Conservation (phyloP, 2,888 invertebrate species). For the Elegia similella region DNA sequence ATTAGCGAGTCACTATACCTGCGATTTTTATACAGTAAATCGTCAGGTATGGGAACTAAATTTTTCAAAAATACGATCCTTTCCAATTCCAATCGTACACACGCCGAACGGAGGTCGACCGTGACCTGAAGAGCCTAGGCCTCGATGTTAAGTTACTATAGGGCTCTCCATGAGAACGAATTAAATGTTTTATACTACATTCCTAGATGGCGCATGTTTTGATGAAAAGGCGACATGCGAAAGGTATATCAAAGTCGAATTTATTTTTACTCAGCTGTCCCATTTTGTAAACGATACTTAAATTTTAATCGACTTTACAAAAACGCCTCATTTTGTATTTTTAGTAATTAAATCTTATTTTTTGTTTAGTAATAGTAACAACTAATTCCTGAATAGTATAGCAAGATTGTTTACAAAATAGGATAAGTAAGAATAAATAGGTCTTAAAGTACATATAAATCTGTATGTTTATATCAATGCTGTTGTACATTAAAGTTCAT, state of each 20-base stretch:
- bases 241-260: background rate
- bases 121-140: background rate
- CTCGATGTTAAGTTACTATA: conserved; percentile 13
- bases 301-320: background rate
- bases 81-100: too few relatives aligned
- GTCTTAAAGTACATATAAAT: conserved; percentile 19
- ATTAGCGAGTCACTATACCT: background rate
- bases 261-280: background rate
- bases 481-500: conserved; percentile 63
- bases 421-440: background rate
- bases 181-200: conserved; percentile 25
- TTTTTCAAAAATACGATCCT: too few relatives aligned
- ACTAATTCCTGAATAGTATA: background rate
- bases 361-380: background rate
- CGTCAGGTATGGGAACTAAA: too few relatives aligned
- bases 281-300: background rate
- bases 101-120: background rate
- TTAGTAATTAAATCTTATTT: background rate
- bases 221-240: conserved; percentile 12
- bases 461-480: conserved; percentile 52
- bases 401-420: conserved; percentile 1
- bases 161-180: conserved; percentile 22
- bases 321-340: background rate
- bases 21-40: background rate
- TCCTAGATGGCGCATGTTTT: conserved; percentile 25